These are phyloP conservation scores for Aphelenchoides besseyi DNA, from an alignment of 1,140 invertebrate genomes.

Conservation along the genomic window DNA sequence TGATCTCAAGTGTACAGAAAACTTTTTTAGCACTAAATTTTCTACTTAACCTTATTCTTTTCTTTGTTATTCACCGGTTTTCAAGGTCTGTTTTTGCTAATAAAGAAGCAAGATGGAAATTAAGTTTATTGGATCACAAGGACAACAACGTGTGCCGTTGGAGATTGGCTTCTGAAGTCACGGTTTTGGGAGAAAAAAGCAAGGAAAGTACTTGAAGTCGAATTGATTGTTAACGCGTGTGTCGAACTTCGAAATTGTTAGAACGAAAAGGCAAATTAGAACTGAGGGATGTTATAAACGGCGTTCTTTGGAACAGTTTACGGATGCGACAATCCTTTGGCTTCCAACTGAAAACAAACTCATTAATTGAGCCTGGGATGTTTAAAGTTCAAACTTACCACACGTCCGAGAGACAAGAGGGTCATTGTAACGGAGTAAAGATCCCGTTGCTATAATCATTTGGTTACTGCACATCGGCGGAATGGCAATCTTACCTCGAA, in stretches of 20 bases:
- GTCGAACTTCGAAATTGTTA: not conserved
- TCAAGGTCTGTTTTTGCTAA: too few relatives aligned
- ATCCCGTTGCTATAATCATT: slow-evolving; percentile 87
- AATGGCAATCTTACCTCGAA: too few relatives aligned
- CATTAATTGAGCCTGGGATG: too few relatives aligned
- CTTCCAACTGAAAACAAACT: slow-evolving; percentile 21
- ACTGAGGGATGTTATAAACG: slow-evolving; percentile 21
- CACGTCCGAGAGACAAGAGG: slow-evolving; percentile 85
- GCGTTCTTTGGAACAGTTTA: slow-evolving; percentile 13
- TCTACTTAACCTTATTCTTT: not conserved
- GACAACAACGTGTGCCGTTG: too few relatives aligned
- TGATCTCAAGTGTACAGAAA: slow-evolving; percentile 14
- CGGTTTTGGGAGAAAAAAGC: too few relatives aligned
- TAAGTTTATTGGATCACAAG: too few relatives aligned
- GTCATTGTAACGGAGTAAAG: slow-evolving; percentile 90
- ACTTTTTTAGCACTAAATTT: too few relatives aligned
- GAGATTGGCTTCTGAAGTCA: too few relatives aligned
- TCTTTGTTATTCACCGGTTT: not conserved
- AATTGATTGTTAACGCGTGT: not conserved
- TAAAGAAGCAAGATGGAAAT: too few relatives aligned
- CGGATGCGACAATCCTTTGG: slow-evolving; percentile 21
- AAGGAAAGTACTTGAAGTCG: too few relatives aligned
- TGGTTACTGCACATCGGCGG: too few relatives aligned
- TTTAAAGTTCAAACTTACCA: slow-evolving; percentile 69
- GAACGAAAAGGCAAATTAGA: not conserved